Conservation (phyloP, 64 coral and sea anemone species). For the Actinia tenebrosa region DNA sequence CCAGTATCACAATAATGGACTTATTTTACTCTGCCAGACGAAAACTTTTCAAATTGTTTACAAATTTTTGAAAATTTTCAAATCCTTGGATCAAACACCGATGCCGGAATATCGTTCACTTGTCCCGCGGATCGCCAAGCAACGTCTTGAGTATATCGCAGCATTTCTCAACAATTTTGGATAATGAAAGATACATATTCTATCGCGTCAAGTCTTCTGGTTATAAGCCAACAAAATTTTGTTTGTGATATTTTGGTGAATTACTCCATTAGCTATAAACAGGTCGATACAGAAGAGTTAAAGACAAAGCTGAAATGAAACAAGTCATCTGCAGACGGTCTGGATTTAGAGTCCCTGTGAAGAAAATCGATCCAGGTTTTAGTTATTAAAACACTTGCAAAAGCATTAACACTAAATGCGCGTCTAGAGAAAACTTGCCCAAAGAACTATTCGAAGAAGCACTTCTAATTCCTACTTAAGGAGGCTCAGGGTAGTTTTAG, state of each 20-base stretch:
- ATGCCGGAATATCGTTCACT: not conserved
- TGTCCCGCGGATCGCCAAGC: not conserved
- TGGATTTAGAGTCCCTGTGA: slow-evolving; percentile 60
- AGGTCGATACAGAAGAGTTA: slow-evolving; percentile 75
- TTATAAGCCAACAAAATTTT: not conserved
- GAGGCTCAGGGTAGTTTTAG: too few relatives aligned
- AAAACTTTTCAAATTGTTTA: too few relatives aligned
- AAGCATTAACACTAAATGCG: not conserved
- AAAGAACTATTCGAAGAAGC: too few relatives aligned
- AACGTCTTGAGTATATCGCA: not conserved
- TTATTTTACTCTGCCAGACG: too few relatives aligned
- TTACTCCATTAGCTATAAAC: slow-evolving; percentile 43
- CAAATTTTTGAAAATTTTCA: too few relatives aligned
- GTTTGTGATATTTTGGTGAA: not conserved
- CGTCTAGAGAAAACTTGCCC: too few relatives aligned
- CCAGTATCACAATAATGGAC: too few relatives aligned
- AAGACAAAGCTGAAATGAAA: slow-evolving; percentile 67
- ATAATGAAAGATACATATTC: not conserved
- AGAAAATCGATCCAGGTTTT: not conserved
- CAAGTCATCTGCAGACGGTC: slow-evolving; percentile 78
- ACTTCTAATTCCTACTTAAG: too few relatives aligned
- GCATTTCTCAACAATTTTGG: not conserved
- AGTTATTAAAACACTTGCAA: not conserved
- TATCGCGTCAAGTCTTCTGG: not conserved
- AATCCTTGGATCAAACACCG: too few relatives aligned